These are phyloP conservation scores for Benitochromis conjunctus DNA, from an alignment of 2,113 vertebrate genomes.

Conservation along the genomic window DNA sequence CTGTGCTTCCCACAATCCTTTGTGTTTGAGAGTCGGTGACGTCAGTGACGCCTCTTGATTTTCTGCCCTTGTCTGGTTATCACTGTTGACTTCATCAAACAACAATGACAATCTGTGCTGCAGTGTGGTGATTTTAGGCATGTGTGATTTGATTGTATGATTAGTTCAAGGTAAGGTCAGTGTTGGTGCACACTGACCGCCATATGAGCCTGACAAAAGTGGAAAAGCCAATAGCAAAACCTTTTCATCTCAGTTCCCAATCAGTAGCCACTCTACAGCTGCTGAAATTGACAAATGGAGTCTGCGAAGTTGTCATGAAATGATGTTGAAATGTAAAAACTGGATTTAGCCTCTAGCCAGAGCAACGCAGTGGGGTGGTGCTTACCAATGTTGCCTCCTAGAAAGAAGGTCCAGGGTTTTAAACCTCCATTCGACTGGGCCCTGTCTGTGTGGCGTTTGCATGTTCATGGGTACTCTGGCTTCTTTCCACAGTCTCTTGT, in stretches of 20 bases:
- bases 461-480: neutral
- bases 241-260: neutral
- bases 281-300: neutral
- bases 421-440: neutral
- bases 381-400: neutral
- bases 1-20: slow-evolving; percentile 51
- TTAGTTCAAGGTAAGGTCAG: neutral
- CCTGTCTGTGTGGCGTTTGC: neutral
- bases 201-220: neutral
- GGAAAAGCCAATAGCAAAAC: neutral
- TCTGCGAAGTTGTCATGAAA: rapidly evolving
- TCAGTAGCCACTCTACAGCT: neutral
- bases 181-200: neutral
- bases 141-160: neutral
- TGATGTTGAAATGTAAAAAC: neutral
- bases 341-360: neutral
- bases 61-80: slow-evolving; percentile 4
- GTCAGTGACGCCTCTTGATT: slow-evolving; percentile 36
- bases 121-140: neutral
- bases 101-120: slow-evolving; percentile 8
- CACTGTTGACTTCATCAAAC: neutral
- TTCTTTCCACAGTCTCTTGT: neutral
- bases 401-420: neutral
- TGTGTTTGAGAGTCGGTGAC: slow-evolving; percentile 28
- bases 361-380: neutral